Evolutionary conservation across 2,888 invertebrate genomes (phyloP).

Genomic region (Danaus chrysippus): DNA sequence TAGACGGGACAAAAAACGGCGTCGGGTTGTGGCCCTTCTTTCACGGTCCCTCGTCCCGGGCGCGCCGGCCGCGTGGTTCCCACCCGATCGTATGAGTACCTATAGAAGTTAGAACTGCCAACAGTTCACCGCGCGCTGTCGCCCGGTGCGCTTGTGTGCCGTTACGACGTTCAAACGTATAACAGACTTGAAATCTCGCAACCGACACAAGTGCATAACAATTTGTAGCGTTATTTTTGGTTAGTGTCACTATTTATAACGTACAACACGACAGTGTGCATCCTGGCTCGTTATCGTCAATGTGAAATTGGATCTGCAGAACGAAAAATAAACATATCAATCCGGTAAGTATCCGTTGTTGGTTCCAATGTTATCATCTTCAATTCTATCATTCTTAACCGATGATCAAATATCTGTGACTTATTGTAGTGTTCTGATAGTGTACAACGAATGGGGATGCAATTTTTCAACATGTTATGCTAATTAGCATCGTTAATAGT

Average conservation of each 20-base stretch:
- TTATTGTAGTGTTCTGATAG: constrained; percentile 28
- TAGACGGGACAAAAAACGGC: constrained; percentile 67
- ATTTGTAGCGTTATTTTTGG: constrained; percentile 50
- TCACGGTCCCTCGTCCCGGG: constrained; percentile 57
- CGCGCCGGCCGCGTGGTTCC: constrained; percentile 41
- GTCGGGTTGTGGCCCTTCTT: constrained; percentile 65
- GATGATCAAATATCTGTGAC: constrained; percentile 29
- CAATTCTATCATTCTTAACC: constrained; percentile 14
- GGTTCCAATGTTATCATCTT: constrained; percentile 29
- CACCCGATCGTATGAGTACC: constrained; percentile 33
- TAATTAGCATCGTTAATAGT: constrained; percentile 37
- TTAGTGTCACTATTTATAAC: constrained; percentile 49
- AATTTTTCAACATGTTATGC: constrained; percentile 39
- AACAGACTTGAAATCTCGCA: constrained; percentile 49
- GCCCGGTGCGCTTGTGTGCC: constrained; percentile 49
- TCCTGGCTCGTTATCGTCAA: constrained; percentile 49
- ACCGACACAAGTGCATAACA: constrained; percentile 53
- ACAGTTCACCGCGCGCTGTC: constrained; percentile 63
- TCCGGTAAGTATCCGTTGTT: constrained; percentile 57
- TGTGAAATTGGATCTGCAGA: constrained; percentile 56
- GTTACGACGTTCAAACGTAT: constrained; percentile 31
- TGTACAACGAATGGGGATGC: constrained; percentile 17
- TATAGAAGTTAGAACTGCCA: constrained; percentile 31
- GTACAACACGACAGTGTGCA: constrained; percentile 53
- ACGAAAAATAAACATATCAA: constrained; percentile 69